Conservation (phyloP, 2,113 vertebrate species). For the Spermophilus dauricus region DNA sequence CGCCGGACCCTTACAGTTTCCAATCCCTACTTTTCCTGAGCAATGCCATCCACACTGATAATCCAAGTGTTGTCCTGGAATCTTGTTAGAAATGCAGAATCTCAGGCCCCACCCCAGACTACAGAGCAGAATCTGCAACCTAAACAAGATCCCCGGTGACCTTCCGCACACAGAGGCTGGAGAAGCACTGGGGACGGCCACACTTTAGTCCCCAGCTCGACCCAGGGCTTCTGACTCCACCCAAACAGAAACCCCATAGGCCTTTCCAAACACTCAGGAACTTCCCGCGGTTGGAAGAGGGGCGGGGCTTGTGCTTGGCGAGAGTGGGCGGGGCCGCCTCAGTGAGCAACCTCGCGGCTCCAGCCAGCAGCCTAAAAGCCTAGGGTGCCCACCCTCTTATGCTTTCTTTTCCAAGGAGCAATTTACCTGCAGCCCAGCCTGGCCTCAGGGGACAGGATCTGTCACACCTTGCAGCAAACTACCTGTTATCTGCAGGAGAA, state of each 20-base stretch:
- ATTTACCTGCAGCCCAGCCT: too few relatives aligned
- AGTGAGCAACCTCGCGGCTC: accelerated
- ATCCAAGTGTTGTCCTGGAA: not conserved
- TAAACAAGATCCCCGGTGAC: not conserved
- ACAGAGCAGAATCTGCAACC: not conserved
- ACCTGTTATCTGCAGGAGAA: too few relatives aligned
- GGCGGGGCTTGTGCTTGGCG: not conserved
- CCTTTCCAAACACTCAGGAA: not conserved
- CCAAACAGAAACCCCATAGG: not conserved
- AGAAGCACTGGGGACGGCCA: not conserved
- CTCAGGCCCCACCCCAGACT: not conserved
- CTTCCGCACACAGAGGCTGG: not conserved
- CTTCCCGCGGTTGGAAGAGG: not conserved
- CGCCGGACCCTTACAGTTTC: too few relatives aligned
- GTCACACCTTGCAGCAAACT: too few relatives aligned
- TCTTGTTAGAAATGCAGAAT: not conserved
- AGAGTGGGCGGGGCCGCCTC: not conserved
- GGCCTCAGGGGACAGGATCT: too few relatives aligned
- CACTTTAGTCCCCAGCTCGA: not conserved
- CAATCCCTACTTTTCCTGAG: not conserved
- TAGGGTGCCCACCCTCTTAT: not conserved
- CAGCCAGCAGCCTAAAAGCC: not conserved
- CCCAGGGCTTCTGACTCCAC: not conserved
- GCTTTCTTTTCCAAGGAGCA: too few relatives aligned
- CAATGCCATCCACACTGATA: not conserved